Conservation (phyloP, 2,113 vertebrate species). For the Neogobius melanostomus region DNA sequence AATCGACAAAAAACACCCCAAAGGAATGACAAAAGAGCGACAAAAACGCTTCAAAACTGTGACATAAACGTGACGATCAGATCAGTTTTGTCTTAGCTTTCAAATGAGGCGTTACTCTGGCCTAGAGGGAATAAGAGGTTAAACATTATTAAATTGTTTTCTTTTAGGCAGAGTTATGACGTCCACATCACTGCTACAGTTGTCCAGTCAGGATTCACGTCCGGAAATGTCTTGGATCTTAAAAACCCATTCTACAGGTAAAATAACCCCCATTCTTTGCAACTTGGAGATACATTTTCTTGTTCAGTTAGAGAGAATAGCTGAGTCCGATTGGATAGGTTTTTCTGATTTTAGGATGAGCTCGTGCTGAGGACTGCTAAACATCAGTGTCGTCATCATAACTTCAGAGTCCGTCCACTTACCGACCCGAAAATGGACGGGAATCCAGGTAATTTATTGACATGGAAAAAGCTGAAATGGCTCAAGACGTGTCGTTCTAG, state of each 20-base stretch:
- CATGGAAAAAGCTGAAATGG: too few species aligned
- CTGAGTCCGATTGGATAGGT: not conserved
- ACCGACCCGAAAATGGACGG: too few species aligned
- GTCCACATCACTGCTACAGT: constrained; percentile 79
- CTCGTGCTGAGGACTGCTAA: constrained; percentile 2
- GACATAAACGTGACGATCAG: too few species aligned
- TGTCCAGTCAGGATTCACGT: constrained; percentile 82
- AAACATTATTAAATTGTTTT: not conserved
- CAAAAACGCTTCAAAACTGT: too few species aligned
- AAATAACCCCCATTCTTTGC: not conserved
- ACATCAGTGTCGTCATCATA: too few species aligned
- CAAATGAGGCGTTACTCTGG: too few species aligned
- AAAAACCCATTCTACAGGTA: constrained; percentile 83
- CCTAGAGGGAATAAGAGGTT: too few species aligned
- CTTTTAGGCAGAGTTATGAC: constrained; percentile 79
- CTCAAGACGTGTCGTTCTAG: too few species aligned
- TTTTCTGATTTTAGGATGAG: constrained; percentile 17
- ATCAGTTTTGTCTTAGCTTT: too few species aligned
- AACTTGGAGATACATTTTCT: not conserved
- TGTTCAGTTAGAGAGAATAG: not conserved
- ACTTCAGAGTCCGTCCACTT: too few species aligned
- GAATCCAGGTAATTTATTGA: not conserved
- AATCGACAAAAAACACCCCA: too few species aligned
- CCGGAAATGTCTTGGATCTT: constrained; percentile 79
- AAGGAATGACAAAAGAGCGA: too few species aligned